Conservation (phyloP, 2,113 vertebrate species). For the Alces alces region DNA sequence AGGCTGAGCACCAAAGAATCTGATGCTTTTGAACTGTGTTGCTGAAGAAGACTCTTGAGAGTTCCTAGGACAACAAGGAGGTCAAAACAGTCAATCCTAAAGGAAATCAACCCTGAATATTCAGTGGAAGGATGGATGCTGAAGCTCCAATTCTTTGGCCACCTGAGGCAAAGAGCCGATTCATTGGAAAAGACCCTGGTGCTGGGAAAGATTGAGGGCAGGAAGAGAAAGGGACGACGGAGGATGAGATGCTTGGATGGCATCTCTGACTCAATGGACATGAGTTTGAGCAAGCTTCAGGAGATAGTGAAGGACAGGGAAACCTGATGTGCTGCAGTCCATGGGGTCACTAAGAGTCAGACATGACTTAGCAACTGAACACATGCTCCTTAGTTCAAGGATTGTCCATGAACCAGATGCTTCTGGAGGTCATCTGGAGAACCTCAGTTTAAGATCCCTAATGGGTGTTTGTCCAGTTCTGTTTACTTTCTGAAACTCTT, state of each 20-base stretch:
- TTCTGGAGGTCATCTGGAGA: not conserved
- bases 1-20: not conserved
- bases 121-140: not conserved
- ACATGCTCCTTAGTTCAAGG: not conserved
- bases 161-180: not conserved
- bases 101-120: not conserved
- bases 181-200: not conserved
- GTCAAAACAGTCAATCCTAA: not conserved
- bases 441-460: not conserved
- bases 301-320: not conserved
- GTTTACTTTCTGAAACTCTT: not conserved
- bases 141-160: not conserved
- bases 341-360: rapidly evolving
- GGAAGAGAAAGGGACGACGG: not conserved
- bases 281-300: not conserved
- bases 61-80: not conserved
- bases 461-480: not conserved
- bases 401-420: not conserved
- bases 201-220: not conserved
- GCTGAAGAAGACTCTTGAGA: not conserved
- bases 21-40: not conserved
- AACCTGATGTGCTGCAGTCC: not conserved
- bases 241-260: not conserved
- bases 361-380: not conserved
- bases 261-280: not conserved